phyloP scores from a whole-genome alignment of 1,140 invertebrate genomes.

The Ruditapes philippinarum region DNA sequence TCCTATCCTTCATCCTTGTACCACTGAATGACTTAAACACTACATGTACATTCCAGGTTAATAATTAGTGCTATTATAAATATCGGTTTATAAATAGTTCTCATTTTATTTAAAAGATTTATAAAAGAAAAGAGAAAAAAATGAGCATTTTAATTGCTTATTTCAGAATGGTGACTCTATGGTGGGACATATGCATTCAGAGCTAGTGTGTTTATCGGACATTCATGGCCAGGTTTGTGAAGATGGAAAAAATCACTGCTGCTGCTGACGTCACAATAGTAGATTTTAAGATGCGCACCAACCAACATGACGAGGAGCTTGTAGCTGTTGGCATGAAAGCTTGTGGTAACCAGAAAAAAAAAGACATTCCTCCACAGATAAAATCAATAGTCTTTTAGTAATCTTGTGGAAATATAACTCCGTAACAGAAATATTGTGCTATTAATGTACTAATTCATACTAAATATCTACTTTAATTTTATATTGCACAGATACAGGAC shows the following conservation, averaged over 20 bases:
- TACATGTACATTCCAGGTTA: slow-evolving; percentile 52
- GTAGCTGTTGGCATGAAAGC: slow-evolving; percentile 29
- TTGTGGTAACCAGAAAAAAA: neutral
- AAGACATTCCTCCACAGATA: neutral
- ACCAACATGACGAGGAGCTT: slow-evolving; percentile 46
- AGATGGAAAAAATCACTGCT: neutral
- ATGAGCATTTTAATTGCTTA: neutral
- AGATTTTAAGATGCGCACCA: neutral
- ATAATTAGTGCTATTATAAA: too few species aligned
- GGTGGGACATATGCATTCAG: neutral
- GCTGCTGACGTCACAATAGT: neutral
- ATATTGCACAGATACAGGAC: too few species aligned
- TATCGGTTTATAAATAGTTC: too few species aligned
- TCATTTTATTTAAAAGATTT: neutral
- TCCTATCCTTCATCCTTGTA: slow-evolving; percentile 44
- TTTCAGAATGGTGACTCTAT: neutral
- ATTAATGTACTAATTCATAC: neutral
- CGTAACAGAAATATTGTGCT: neutral
- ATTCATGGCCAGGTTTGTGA: slow-evolving; percentile 46
- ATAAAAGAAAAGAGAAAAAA: too few species aligned
- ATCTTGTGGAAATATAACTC: neutral
- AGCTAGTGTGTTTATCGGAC: slow-evolving; percentile 9
- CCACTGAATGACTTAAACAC: slow-evolving; percentile 61
- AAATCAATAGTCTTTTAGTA: slow-evolving; percentile 36
- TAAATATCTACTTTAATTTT: too few species aligned